Conservation (phyloP, 2,797 vertebrate genomes). For the Sternarchorhynchus goeldii region DNA sequence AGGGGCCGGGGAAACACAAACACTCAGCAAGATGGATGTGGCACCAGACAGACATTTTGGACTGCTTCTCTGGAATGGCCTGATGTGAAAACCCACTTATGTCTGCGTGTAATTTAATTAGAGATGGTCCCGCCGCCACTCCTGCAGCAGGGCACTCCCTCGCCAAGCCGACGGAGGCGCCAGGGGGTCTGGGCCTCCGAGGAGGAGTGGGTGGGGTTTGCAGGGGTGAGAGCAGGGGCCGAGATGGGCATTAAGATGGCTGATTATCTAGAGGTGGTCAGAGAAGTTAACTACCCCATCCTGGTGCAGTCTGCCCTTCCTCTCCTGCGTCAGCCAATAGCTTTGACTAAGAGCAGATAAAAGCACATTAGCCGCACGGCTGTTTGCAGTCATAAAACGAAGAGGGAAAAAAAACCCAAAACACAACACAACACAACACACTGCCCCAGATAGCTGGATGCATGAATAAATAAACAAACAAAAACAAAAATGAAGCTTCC, state of each 20-base stretch:
- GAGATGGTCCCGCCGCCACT: constrained; percentile 65
- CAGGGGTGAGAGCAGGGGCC: constrained; percentile 13
- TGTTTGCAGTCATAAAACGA: constrained; percentile 69
- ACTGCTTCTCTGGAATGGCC: constrained; percentile 69
- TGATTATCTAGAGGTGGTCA: constrained; percentile 7
- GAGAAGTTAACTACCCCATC: constrained; percentile 1
- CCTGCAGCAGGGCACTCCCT: constrained; percentile 54
- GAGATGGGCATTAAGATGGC: constrained; percentile 38
- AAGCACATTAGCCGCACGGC: constrained; percentile 74
- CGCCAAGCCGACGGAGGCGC: constrained; percentile 61
- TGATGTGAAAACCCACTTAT: constrained; percentile 75
- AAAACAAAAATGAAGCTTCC: constrained; percentile 81
- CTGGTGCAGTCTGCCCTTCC: neutral
- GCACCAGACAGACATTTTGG: constrained; percentile 61
- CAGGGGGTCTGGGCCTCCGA: constrained; percentile 58
- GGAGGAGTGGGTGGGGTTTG: constrained; percentile 12
- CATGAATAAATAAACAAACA: constrained; percentile 82
- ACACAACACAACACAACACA: constrained; percentile 53
- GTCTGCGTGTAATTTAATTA: constrained; percentile 72
- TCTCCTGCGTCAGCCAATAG: neutral
- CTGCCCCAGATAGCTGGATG: constrained; percentile 76
- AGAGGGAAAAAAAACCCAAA: constrained; percentile 61
- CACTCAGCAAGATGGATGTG: constrained; percentile 70
- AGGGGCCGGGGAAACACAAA: constrained; percentile 48
- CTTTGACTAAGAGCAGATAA: constrained; percentile 30